Percentiles rank a stretch among this genome's conserved stretches.
phyloP scores from a whole-genome alignment of 2,888 invertebrate genomes.

The Mythimna pallens region DNA sequence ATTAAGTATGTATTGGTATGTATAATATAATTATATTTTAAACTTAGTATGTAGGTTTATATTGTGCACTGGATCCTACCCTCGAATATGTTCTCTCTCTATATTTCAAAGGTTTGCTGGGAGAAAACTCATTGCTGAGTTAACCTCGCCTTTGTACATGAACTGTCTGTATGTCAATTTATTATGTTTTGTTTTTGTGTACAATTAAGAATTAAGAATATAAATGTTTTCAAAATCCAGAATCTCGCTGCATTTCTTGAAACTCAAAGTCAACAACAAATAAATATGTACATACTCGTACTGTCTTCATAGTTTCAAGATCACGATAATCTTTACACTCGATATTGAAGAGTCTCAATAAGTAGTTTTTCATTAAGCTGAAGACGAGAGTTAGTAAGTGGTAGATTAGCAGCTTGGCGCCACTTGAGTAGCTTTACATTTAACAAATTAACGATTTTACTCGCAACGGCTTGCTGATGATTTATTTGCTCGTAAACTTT shows the following conservation, averaged over 20 bases:
- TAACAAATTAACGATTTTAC: constrained; percentile 38
- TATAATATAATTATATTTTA: too few species aligned
- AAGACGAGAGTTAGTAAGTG: constrained; percentile 21
- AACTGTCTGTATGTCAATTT: too few species aligned
- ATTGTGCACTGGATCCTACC: too few species aligned
- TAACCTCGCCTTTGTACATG: too few species aligned
- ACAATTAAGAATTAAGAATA: too few species aligned
- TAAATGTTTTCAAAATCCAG: not conserved
- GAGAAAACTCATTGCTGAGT: too few species aligned
- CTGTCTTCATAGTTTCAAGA: not conserved
- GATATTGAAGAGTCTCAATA: not conserved
- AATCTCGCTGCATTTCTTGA: not conserved
- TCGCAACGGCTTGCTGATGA: constrained; percentile 15
- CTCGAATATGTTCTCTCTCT: too few species aligned
- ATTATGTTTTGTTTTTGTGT: too few species aligned
- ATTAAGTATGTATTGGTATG: too few species aligned
- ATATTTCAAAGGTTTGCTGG: too few species aligned
- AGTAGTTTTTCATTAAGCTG: constrained; percentile 22
- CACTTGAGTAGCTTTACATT: constrained; percentile 32
- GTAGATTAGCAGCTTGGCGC: constrained; percentile 22
- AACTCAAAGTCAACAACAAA: not conserved
- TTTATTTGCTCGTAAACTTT: constrained; percentile 34
- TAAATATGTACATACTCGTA: not conserved
- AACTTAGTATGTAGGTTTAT: too few species aligned
- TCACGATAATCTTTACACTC: not conserved